phyloP scores from a whole-genome alignment of 2,113 vertebrate genomes.

The Nesoenas mayeri region DNA sequence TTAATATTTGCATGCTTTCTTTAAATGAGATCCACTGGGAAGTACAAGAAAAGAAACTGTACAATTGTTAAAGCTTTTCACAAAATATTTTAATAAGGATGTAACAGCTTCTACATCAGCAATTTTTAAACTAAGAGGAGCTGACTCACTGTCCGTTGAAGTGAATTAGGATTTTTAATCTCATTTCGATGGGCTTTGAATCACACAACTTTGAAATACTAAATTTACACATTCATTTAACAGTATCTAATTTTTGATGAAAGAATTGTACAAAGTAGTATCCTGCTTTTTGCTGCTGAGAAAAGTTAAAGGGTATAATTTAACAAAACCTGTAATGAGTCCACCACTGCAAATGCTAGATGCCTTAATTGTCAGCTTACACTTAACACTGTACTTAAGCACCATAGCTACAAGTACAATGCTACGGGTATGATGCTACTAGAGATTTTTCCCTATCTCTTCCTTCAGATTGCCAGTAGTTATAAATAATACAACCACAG shows the following conservation, averaged over 20 bases:
- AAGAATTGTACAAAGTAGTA: constrained; percentile 36
- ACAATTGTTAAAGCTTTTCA: constrained; percentile 47
- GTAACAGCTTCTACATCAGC: constrained; percentile 45
- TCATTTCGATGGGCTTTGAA: constrained; percentile 34
- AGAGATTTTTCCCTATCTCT: neutral
- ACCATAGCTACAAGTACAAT: constrained; percentile 3
- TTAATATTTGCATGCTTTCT: neutral
- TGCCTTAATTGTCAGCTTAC: neutral
- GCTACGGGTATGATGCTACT: neutral
- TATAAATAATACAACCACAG: constrained; percentile 17
- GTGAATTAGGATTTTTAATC: neutral
- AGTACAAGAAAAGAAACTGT: constrained; percentile 24
- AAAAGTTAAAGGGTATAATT: neutral
- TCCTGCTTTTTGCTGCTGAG: constrained; percentile 30
- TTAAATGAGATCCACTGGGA: neutral
- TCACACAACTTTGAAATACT: constrained; percentile 7
- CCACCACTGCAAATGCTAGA: neutral
- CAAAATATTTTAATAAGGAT: constrained; percentile 63
- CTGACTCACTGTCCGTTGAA: constrained; percentile 20
- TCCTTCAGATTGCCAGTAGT: constrained; percentile 1
- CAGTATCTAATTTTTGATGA: constrained; percentile 28
- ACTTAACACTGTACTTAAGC: constrained; percentile 7
- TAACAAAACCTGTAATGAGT: neutral
- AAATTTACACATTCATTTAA: constrained; percentile 56
- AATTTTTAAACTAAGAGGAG: constrained; percentile 37